These are phyloP conservation scores for Eunapius fragilis DNA, from an alignment of 37 sponge, comb jelly and placozoan genomes.

Conservation along the genomic window DNA sequence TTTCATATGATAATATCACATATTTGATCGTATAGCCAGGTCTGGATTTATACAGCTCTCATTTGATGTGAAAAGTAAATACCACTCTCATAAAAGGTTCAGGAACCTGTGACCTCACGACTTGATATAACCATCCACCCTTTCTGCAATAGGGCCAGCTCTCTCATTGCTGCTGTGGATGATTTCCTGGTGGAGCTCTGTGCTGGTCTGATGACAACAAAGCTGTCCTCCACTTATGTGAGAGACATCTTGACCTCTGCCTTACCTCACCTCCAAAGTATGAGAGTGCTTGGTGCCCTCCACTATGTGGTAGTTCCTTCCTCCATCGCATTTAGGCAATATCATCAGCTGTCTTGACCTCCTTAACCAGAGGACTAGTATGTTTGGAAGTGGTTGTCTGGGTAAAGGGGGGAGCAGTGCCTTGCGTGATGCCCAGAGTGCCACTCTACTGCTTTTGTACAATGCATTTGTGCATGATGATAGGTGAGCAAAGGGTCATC, in stretches of 20 bases:
- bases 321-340: slow-evolving; percentile 40
- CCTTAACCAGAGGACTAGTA: slow-evolving; percentile 16
- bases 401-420: neutral
- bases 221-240: neutral
- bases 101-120: too few species aligned
- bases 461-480: neutral
- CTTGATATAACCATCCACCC: too few species aligned
- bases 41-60: slow-evolving; percentile 15
- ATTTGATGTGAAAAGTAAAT: slow-evolving; percentile 27
- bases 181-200: slow-evolving; percentile 36
- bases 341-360: slow-evolving; percentile 23
- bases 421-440: slow-evolving; percentile 13
- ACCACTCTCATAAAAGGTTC: too few species aligned
- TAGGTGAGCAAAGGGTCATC: neutral
- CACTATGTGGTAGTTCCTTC: too few species aligned
- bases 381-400: too few species aligned
- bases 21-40: neutral
- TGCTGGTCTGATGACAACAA: slow-evolving; percentile 1
- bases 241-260: slow-evolving; percentile 28
- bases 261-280: slow-evolving; percentile 38
- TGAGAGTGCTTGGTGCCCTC: too few species aligned
- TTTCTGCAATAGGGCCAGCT: neutral
- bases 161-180: slow-evolving; percentile 13
- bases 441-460: slow-evolving; percentile 14
- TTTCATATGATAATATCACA: too few species aligned